Base-by-base conservation (phyloP, 1,140 invertebrate genomes). In the Drosophila pallidifrons region DNA sequence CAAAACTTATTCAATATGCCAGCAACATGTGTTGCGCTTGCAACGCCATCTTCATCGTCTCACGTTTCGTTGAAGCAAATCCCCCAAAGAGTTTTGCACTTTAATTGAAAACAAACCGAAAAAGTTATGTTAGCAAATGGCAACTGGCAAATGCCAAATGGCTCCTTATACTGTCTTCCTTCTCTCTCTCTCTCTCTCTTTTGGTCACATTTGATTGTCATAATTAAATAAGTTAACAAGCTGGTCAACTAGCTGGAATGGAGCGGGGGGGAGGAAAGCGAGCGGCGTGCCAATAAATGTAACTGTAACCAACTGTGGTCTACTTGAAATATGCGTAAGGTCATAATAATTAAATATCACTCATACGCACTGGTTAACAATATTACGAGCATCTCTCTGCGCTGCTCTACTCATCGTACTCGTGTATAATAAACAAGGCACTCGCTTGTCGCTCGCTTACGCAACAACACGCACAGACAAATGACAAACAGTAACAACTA, bases 281-380 rank as follows among this genome's bases (percentile, higher is more conserved):
- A 25, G 43, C 7, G 47, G 69, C 25, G 30, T 69, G 43, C 66
- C 57, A 75, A 75, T 69, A 57, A 75, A 43, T 75, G 66, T 70
- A 45, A 47, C 20, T 43, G 46, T 67, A 45, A 49, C 54, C 63
- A 25, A 47, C 11, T 64, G 70, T 41, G 45, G 55, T 20, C 3
- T 65, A 65, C 43, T 63, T 30, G 41, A 68, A 64, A 57, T 64
- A 64, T 77, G 75, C 70, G n/a, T 61, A 30, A 55, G 73, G 76
- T 73, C 73, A 87, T 75, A 65, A 83, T 75, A 88, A 81, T 76
- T 76, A 83, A 76, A 88, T 88, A 89, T 88, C 71, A 83, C 80
- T 83, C 85, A 88, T 83, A 89, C 83, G 85, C 80, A 78, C 65
- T 71, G 83, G 64, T 61, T 71, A 81, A 73, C 70, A 78, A 70